phyloP scores from a whole-genome alignment of 2,888 invertebrate genomes.

The Leptopterna dolabrata region DNA sequence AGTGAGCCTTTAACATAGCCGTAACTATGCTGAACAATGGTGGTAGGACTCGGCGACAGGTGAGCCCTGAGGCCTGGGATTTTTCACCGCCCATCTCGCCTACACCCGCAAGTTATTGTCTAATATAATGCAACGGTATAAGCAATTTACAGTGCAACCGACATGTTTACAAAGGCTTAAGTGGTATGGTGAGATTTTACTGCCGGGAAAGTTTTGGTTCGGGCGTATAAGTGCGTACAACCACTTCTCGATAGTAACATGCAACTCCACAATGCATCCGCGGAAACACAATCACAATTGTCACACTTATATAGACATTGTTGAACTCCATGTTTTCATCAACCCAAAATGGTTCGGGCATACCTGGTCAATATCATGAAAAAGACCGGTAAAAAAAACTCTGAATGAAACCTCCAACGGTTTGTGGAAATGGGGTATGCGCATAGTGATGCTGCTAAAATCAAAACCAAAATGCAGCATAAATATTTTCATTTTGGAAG shows the following conservation, averaged over 20 bases:
- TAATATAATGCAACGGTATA: conserved; percentile 9
- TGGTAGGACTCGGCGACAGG: background rate
- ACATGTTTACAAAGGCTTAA: conserved; percentile 2
- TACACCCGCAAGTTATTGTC: conserved; percentile 14
- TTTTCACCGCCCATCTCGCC: background rate
- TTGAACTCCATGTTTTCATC: too few relatives aligned
- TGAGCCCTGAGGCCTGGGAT: background rate
- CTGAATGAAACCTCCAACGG: too few relatives aligned
- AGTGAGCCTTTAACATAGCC: background rate
- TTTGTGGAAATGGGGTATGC: too few relatives aligned
- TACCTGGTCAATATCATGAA: too few relatives aligned
- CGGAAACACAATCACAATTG: too few relatives aligned
- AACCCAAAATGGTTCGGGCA: too few relatives aligned
- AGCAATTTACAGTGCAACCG: conserved; percentile 17
- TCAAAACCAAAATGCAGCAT: too few relatives aligned
- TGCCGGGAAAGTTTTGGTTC: conserved; percentile 1
- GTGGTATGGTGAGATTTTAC: conserved; percentile 23
- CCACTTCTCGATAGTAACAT: background rate
- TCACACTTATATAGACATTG: too few relatives aligned
- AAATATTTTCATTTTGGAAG: too few relatives aligned
- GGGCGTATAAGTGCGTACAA: background rate
- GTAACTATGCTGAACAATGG: background rate
- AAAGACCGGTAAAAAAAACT: too few relatives aligned
- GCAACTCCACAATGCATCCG: too few relatives aligned
- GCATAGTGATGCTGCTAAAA: too few relatives aligned